A percentile compares a stretch with the other conserved stretches of the same genome.
Evolutionary conservation across 2,888 invertebrate genomes (phyloP).

Genomic region (Psylliodes chrysocephalus): DNA sequence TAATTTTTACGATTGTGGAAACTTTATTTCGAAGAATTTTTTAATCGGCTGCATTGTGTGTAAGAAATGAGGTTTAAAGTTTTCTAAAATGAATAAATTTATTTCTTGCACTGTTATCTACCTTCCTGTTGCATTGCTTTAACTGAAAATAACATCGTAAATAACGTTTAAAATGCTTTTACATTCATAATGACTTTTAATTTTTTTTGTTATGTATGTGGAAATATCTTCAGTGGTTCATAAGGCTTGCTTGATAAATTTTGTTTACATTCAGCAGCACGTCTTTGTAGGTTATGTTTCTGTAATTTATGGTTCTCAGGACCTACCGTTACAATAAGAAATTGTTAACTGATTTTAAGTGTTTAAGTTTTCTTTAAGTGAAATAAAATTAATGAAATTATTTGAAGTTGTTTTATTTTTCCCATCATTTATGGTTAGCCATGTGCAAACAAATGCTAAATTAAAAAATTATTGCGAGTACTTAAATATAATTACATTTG

Average conservation of each 20-base stretch:
- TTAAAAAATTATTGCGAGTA: too few species aligned
- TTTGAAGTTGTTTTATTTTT: not conserved
- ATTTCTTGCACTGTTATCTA: conserved; percentile 54
- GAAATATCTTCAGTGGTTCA: conserved; percentile 37
- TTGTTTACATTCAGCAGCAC: conserved; percentile 26
- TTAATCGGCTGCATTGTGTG: conserved; percentile 56
- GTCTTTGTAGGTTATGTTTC: conserved; percentile 14
- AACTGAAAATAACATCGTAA: conserved; percentile 50
- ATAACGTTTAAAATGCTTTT: conserved; percentile 48
- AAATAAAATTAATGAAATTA: not conserved
- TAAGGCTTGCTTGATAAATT: conserved; percentile 36
- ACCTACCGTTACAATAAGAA: not conserved
- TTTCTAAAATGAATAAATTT: conserved; percentile 56
- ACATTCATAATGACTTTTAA: conserved; percentile 51
- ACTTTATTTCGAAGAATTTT: conserved; percentile 55
- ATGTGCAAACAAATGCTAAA: too few species aligned
- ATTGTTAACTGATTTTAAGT: not conserved
- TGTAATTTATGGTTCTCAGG: conserved; percentile 19
- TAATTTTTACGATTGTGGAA: conserved; percentile 55
- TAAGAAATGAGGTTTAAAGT: conserved; percentile 52
- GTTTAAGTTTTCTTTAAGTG: not conserved
- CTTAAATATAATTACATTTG: too few species aligned
- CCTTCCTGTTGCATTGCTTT: conserved; percentile 54
- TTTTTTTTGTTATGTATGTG: conserved; percentile 46
- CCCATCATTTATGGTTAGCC: not conserved